phyloP scores from a whole-genome alignment of 2,113 vertebrate genomes.

The Oceanodroma tethys region DNA sequence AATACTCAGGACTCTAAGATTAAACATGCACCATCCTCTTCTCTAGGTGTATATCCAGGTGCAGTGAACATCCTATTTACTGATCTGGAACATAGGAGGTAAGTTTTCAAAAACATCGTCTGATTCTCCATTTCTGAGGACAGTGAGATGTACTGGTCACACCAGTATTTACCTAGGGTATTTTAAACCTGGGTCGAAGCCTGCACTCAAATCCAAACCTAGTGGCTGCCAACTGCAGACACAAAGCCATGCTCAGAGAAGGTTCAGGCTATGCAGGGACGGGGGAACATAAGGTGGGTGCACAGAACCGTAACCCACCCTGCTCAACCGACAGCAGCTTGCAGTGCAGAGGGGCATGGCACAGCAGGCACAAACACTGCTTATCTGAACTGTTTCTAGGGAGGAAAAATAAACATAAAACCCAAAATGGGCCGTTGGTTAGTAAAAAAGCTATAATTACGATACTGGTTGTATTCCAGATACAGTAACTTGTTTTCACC shows the following conservation, averaged over 20 bases:
- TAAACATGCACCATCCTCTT: not conserved
- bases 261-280: not conserved
- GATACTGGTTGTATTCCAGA: not conserved
- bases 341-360: not conserved
- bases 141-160: not conserved
- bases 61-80: not conserved
- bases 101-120: not conserved
- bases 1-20: not conserved
- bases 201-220: not conserved
- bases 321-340: not conserved
- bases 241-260: not conserved
- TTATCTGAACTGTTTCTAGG: not conserved
- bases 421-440: not conserved
- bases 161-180: too few relatives aligned
- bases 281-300: fast-evolving
- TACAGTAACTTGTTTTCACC: not conserved
- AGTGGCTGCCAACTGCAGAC: not conserved
- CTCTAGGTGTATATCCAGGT: not conserved
- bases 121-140: not conserved
- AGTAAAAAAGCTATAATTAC: not conserved
- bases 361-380: too few relatives aligned
- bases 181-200: not conserved
- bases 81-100: not conserved
- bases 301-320: fast-evolving
- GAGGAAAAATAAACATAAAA: not conserved